Evolutionary conservation across 2,797 vertebrate species (phyloP), one percentile per base, ranked within the genome.

Genomic region (Emydoidea blandingii): DNA sequence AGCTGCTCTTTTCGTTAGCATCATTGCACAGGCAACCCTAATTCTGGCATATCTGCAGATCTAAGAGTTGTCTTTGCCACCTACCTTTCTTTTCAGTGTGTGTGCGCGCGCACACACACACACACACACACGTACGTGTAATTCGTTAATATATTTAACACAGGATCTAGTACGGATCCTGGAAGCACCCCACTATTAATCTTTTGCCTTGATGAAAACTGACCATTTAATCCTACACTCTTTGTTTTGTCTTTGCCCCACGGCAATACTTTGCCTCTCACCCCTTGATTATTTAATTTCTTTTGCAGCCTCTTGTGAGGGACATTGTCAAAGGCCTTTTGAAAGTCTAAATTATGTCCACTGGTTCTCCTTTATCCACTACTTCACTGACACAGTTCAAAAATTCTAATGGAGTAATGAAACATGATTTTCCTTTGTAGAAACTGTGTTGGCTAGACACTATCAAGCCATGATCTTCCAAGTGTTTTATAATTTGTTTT

Each of bases 71-170:
- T 50, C 79, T 80, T 37, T 53, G 31, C 50, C 23, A 80, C 21
- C 4, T 12, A 53, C 6, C 19, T 80, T n/a, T 5, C n/a, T 53
- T n/a, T 12, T 44, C 44, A 44, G 44, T 44, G 44, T 44, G 44
- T 44, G 44, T 8, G 41, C 6, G 41, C 6, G 41, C 6, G 44
- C 7, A 41, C 5, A 4, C 5, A 2, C 50, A 5, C 15, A 1
- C 49, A 15, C 50, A 41, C 41, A 41, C 41, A 41, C 41, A 41
- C 41, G 10, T 4, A 54, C 8, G 6, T 59, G 57, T 59, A 31
- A 31, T 59, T 59, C 57, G 29, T 59, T 59, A 62, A 34, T 62
- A 62, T 34, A 79, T n/a, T 80, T 53, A 53, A 53, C 50, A n/a
- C 5, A n/a, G 34, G 19, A 53, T 10, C 19, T 49, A 12, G 31